Percentiles rank a stretch among this genome's conserved stretches.
Conservation (phyloP, 35 echinoderm and acorn worm genomes). For the Strongylocentrotus purpuratus region DNA sequence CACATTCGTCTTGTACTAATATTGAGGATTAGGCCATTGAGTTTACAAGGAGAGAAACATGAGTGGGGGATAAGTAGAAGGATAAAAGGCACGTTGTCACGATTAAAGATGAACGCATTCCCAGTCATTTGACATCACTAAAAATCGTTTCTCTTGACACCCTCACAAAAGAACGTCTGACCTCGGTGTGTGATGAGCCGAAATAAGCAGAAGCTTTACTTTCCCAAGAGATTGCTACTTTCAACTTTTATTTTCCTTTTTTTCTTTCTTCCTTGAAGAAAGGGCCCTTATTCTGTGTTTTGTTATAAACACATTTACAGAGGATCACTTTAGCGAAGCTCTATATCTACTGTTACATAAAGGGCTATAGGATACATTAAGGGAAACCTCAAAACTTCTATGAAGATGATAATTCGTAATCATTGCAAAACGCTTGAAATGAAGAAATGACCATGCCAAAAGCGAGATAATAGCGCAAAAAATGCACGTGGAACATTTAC, state of each 20-base stretch:
- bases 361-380: neutral
- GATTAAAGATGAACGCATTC: neutral
- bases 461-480: too few species aligned
- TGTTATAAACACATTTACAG: neutral
- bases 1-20: neutral
- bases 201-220: neutral
- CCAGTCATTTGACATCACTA: neutral
- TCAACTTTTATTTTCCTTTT: neutral
- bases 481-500: too few species aligned
- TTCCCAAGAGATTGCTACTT: neutral
- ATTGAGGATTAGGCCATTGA: neutral
- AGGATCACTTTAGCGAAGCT: neutral
- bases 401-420: neutral
- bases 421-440: neutral
- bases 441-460: neutral
- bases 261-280: neutral
- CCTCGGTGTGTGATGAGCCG: constrained; percentile 14
- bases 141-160: constrained; percentile 8
- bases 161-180: neutral
- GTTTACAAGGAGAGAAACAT: neutral
- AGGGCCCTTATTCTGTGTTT: neutral
- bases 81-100: neutral
- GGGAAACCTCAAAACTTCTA: neutral
- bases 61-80: neutral
- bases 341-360: neutral